Evolutionary conservation across 2,113 vertebrate genomes (phyloP), one percentile per base, ranked within the genome.

Genomic region (Vimba vimba): DNA sequence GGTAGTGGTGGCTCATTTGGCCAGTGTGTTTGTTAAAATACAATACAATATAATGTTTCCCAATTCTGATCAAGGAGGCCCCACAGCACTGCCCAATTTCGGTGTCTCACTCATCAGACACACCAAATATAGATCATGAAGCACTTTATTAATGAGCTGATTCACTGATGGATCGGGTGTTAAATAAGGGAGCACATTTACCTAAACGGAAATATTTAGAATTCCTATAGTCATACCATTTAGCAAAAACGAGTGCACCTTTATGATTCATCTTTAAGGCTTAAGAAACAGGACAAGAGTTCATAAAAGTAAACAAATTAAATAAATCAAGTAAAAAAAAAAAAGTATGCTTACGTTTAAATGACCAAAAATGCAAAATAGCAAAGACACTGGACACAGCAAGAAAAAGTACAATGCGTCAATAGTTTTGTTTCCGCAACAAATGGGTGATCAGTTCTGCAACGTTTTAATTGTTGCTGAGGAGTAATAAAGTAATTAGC

Each of bases 401-500:
- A 47, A 79, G 30, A 57, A 43, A 36, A 13, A 68, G 57, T 21
- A 39, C 66, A 80, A 25, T 79, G 75, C 15, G 30, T 78, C 45
- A 69, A 71, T 79, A 45, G 27, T n/a, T 74, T 71, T 21, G 47
- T 74, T 75, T 74, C 68, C 78, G 55, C 80, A 96, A 95, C 96
- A 98, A 96, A 96, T 94, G 95, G 96, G 95, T 95, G 94, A 93
- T 94, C 94, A 95, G 94, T 94, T 94, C 93, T 92, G 92, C 93
- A 95, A 96, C 91, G 94, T 94, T 95, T 92, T 96, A 95, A 96
- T 96, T 96, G 96, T 94, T 94, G 94, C 92, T 95, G 95, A 95
- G 96, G 95, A 95, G 97, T 95, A 95, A 95, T 98, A 99, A 99
- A 99, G 95, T 96, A 95, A 98, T 99, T 98, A 96, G 96, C 93